Evolutionary conservation across 2,888 invertebrate genomes (phyloP).

Genomic region (Agapostemon virescens): DNA sequence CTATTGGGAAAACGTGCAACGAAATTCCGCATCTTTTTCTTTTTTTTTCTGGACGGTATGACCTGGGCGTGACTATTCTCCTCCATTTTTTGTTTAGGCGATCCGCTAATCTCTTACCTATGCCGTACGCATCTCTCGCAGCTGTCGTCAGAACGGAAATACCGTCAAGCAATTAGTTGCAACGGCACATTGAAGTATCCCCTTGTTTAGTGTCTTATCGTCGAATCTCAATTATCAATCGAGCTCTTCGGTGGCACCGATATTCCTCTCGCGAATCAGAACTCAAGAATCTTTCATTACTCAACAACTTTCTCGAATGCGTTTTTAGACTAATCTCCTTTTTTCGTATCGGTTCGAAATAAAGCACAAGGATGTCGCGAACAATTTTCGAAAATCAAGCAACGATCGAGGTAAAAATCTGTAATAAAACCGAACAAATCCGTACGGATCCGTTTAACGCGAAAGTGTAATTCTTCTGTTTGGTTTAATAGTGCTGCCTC

Average conservation of each 20-base stretch:
- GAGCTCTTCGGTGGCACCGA: not conserved
- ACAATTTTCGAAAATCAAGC: not conserved
- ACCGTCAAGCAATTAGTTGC: slow-evolving; percentile 41
- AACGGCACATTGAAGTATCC: slow-evolving; percentile 39
- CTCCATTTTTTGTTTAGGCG: slow-evolving; percentile 38
- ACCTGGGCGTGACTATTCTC: slow-evolving; percentile 59
- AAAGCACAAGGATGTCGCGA: no score
- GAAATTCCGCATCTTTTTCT: slow-evolving; percentile 53
- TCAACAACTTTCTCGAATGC: slow-evolving; percentile 10
- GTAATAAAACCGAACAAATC: not conserved
- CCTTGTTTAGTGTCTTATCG: not conserved
- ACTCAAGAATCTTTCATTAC: not conserved
- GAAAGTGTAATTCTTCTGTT: not conserved
- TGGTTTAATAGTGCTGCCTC: no score
- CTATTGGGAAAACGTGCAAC: slow-evolving; percentile 45
- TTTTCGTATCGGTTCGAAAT: not conserved
- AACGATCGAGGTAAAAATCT: not conserved
- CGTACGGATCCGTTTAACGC: not conserved
- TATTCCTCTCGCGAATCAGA: slow-evolving; percentile 7
- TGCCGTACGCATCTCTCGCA: slow-evolving; percentile 40
- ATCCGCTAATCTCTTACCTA: slow-evolving; percentile 37
- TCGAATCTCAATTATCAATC: not conserved
- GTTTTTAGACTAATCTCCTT: not conserved
- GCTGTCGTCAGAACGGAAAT: slow-evolving; percentile 55
- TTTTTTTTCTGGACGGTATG: slow-evolving; percentile 62